A percentile compares a stretch with the other conserved stretches of the same genome.
These are phyloP conservation scores for Chloropsis hardwickii DNA, from an alignment of 2,113 vertebrate genomes.

Conservation along the genomic window DNA sequence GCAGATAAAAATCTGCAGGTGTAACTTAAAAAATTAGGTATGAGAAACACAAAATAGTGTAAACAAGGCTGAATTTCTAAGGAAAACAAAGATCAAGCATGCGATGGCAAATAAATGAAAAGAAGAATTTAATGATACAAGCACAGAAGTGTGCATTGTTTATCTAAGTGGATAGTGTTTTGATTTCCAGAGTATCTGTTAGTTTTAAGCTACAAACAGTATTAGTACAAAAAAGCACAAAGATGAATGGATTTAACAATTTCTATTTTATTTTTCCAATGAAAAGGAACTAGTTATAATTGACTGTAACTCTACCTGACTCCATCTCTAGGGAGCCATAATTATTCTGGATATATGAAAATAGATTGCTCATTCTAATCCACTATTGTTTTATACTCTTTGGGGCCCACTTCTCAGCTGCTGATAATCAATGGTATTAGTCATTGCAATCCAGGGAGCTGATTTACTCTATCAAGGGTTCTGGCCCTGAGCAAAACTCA, in stretches of 20 bases:
- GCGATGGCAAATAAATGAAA: not conserved
- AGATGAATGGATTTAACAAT: not conserved
- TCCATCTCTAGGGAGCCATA: slow-evolving; percentile 39
- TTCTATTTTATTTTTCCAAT: not conserved
- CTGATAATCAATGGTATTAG: slow-evolving; percentile 20
- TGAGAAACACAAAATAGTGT: slow-evolving; percentile 73
- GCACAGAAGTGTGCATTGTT: not conserved
- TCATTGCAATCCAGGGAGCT: not conserved
- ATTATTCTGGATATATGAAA: slow-evolving; percentile 58
- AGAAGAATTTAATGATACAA: not conserved
- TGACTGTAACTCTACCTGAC: slow-evolving; percentile 15
- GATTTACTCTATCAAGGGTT: not conserved
- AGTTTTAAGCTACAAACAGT: not conserved
- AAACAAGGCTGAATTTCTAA: slow-evolving; percentile 48
- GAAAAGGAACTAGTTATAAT: slow-evolving; percentile 38
- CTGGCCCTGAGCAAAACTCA: not conserved
- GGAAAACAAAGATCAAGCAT: slow-evolving; percentile 38
- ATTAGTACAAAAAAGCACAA: not conserved
- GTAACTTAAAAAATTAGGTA: slow-evolving; percentile 70
- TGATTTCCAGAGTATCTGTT: not conserved
- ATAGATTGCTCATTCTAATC: slow-evolving; percentile 50
- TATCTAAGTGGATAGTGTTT: not conserved
- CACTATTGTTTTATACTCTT: slow-evolving; percentile 44
- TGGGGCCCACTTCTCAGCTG: slow-evolving; percentile 3
- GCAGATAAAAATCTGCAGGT: slow-evolving; percentile 86